A percentile compares a stretch with the other conserved stretches of the same genome.
phyloP scores from a whole-genome alignment of 37 sponge, comb jelly and placozoan genomes.

The Aphrocallistes beatrix region DNA sequence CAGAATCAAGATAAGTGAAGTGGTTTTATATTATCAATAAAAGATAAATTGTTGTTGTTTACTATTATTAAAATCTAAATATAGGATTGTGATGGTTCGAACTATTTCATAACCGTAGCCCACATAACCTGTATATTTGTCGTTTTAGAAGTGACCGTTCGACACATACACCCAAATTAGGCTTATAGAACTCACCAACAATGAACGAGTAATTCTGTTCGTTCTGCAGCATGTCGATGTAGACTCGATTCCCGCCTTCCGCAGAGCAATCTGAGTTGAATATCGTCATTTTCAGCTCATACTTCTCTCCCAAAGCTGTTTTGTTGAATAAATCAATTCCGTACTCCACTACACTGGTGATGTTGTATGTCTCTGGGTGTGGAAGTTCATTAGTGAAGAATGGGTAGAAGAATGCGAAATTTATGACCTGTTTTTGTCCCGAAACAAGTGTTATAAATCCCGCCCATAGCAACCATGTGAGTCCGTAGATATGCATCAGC shows the following conservation, averaged over 20 bases:
- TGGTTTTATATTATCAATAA: too few species aligned
- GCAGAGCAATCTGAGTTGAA: not conserved
- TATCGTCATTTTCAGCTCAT: not conserved
- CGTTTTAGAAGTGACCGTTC: too few species aligned
- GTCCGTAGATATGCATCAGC: not conserved
- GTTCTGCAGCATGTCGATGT: not conserved
- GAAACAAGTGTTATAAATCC: not conserved
- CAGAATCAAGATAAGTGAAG: too few species aligned
- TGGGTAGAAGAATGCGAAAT: constrained; percentile 2
- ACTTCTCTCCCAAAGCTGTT: not conserved
- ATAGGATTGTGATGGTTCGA: too few species aligned
- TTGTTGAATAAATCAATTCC: not conserved
- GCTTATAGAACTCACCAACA: not conserved
- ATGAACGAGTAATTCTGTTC: not conserved
- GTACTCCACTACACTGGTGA: not conserved
- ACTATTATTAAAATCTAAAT: too few species aligned
- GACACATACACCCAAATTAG: not conserved
- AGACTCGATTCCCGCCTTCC: not conserved
- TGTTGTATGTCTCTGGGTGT: not conserved
- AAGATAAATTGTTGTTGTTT: too few species aligned
- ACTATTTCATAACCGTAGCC: too few species aligned
- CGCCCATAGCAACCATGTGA: not conserved
- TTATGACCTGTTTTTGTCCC: not conserved
- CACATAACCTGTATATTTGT: too few species aligned
- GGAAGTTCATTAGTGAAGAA: not conserved